Base-by-base conservation (phyloP, 2,888 invertebrate genomes). In the Melanostoma scalare region DNA sequence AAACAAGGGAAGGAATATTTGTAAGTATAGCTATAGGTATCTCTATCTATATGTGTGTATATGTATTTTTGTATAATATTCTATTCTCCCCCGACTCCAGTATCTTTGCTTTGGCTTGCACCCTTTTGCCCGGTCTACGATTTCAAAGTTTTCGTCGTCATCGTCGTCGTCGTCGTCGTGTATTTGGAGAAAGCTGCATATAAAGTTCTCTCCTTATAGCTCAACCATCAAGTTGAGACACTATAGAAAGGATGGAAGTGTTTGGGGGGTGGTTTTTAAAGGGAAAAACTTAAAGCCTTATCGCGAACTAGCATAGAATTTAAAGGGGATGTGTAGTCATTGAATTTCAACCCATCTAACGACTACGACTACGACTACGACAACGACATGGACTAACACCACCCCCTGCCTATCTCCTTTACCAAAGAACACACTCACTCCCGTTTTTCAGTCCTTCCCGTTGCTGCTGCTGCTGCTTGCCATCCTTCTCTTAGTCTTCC, bases 221-320 rank as follows among this genome's bases (percentile, higher is more conserved):
- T 53, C 30, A 67, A 60, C 36, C 48, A 48, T 33, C 10, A 71
- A 50, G 20, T 20, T 20, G 20, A 20, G 20, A 20, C 20, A 58
- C 33, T 50, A 71, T 61, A 52, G 44, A 31, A 61, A 42, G 6
- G 53, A 52, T 33, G 53, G 72, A 52, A 40, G 82, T 69, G 73
- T 78, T 82, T 40, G 73, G 68, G 60, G 79, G 61, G 68, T 58
- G 61, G 36, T 61, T 63, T 61, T 84, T 84, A 84, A 84, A 84
- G 84, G 60, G 79, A 79, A 84, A 60, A 84, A 74, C 78, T 84
- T 84, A 84, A 84, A 84, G 78, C 67, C 84, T 84, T 84, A 84
- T 84, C 84, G 84, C 79, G 84, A 55, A 67, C 78, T 69, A 67
- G 55, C 84, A 84, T 60, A 72, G 74, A 71, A 79, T 84, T 63